These are phyloP conservation scores for Girardia tigrina DNA, from an alignment of 2,888 invertebrate genomes.

Conservation along the genomic window DNA sequence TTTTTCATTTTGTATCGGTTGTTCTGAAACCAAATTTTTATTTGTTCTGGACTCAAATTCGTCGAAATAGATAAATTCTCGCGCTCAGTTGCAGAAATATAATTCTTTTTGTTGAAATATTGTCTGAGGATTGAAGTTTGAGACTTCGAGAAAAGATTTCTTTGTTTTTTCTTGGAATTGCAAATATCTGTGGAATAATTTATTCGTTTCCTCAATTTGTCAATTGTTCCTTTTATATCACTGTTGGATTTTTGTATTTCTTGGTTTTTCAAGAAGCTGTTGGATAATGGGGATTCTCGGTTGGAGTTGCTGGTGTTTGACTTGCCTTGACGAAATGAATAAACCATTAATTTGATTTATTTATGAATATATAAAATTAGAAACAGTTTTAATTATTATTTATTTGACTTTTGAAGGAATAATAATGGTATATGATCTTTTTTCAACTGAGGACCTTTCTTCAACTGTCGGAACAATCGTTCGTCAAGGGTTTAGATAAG, in stretches of 20 bases:
- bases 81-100: background rate
- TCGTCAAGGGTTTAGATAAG: too few species aligned
- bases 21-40: conserved; percentile 29
- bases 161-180: conserved; percentile 18
- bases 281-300: background rate
- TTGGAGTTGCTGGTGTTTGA: background rate
- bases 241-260: background rate
- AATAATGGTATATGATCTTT: too few species aligned
- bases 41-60: conserved; percentile 20
- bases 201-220: background rate
- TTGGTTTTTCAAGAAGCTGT: conserved; percentile 7
- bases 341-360: too few species aligned
- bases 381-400: too few species aligned
- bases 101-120: conserved; percentile 8
- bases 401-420: too few species aligned
- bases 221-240: background rate
- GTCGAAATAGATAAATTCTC: background rate
- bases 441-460: too few species aligned
- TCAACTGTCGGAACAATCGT: too few species aligned
- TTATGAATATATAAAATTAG: too few species aligned
- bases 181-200: background rate
- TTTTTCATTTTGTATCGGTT: conserved; percentile 28
- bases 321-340: too few species aligned
- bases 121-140: background rate
- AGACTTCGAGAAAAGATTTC: conserved; percentile 27